A percentile compares a stretch with the other conserved stretches of the same genome.
Evolutionary conservation across 2,888 invertebrate species (phyloP).

Genomic region (Aphodius granarius): DNA sequence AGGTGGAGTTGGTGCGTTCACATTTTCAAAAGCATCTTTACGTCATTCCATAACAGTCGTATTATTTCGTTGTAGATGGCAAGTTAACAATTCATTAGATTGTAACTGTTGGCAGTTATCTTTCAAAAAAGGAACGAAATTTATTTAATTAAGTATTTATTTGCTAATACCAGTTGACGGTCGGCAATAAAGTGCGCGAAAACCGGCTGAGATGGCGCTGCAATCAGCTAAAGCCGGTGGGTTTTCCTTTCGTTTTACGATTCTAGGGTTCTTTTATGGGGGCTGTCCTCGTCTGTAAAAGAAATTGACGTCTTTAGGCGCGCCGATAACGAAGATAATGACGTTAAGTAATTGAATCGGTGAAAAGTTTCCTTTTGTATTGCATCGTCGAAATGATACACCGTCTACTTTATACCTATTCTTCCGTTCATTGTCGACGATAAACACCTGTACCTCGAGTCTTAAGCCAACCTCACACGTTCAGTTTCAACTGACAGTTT

Average conservation of each 20-base stretch:
- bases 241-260: constrained; percentile 4
- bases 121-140: background rate
- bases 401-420: background rate
- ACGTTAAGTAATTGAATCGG: constrained; percentile 13
- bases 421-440: background rate
- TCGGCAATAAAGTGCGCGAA: background rate
- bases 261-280: constrained; percentile 8
- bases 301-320: constrained; percentile 15
- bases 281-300: constrained; percentile 3
- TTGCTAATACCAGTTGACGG: constrained; percentile 1
- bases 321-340: constrained; percentile 4
- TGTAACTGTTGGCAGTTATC: background rate
- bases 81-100: background rate
- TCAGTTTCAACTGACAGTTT: too few relatives aligned
- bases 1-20: background rate
- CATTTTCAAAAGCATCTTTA: too few relatives aligned
- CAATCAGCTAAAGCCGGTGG: background rate
- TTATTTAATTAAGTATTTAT: constrained; percentile 13
- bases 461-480: too few relatives aligned
- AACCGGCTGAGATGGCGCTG: constrained; percentile 2
- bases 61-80: too few relatives aligned
- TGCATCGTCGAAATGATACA: background rate
- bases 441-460: background rate
- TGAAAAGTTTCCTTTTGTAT: background rate
- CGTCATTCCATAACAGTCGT: too few relatives aligned